These are phyloP conservation scores for Rhinichthys osculus DNA, from an alignment of 2,797 vertebrate genomes.

Conservation along the genomic window DNA sequence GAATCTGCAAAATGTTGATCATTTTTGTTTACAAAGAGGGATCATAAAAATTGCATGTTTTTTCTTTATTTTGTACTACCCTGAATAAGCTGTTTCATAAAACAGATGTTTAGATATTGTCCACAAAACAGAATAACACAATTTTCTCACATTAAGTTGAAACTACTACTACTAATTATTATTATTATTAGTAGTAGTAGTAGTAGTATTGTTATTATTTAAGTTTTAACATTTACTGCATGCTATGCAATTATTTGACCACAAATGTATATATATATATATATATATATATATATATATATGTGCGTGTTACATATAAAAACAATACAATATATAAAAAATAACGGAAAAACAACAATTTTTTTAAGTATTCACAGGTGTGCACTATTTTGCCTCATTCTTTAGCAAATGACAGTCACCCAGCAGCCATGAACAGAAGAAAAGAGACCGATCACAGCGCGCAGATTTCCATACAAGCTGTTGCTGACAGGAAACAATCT, in stretches of 20 bases:
- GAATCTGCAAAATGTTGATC: background rate
- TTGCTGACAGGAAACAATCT: conserved; percentile 7
- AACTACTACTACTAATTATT: background rate
- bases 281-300: too few relatives aligned
- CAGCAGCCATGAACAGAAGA: conserved; percentile 21
- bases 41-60: background rate
- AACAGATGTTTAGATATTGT: background rate
- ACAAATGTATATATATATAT: background rate
- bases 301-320: background rate
- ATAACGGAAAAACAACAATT: too few relatives aligned
- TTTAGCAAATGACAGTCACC: conserved; percentile 30
- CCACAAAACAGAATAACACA: background rate
- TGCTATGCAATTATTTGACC: background rate
- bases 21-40: background rate
- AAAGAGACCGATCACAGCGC: conserved; percentile 11
- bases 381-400: background rate
- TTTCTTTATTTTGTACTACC: background rate
- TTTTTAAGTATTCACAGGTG: background rate
- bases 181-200: background rate
- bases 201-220: background rate
- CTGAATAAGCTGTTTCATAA: background rate
- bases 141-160: background rate
- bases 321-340: background rate
- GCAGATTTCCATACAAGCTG: conserved; percentile 25
- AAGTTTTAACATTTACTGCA: background rate